phyloP scores from a whole-genome alignment of 2,888 invertebrate genomes.

The Bedellia somnulentella region DNA sequence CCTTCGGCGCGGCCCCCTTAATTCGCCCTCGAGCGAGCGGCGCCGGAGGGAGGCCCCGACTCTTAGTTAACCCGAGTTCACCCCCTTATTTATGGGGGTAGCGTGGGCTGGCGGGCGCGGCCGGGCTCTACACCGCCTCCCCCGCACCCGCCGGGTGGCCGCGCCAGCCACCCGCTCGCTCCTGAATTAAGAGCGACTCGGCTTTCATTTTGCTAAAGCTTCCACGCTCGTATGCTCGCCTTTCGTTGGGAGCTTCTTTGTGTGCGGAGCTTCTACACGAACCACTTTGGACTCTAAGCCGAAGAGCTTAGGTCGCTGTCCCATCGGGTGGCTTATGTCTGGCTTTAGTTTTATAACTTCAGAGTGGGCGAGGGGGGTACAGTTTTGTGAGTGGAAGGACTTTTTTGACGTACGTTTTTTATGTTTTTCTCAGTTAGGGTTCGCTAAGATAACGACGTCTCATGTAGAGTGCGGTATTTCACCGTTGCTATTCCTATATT shows the following conservation, averaged over 20 bases:
- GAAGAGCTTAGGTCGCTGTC: constrained; percentile 32
- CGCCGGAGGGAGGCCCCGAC: constrained; percentile 38
- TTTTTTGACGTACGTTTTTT: constrained; percentile 61
- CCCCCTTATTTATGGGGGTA: constrained; percentile 51
- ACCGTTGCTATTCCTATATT: too few species aligned
- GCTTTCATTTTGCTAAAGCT: constrained; percentile 61
- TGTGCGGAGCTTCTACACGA: constrained; percentile 22
- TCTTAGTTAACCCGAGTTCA: constrained; percentile 51
- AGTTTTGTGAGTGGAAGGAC: constrained; percentile 57
- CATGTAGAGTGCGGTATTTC: constrained; percentile 36
- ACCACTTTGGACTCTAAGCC: constrained; percentile 35
- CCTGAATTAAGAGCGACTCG: constrained; percentile 61
- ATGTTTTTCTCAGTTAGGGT: constrained; percentile 57
- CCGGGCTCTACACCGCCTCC: constrained; percentile 34
- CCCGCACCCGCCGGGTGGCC: constrained; percentile 29
- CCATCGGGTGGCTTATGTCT: constrained; percentile 18
- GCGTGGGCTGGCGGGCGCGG: constrained; percentile 20
- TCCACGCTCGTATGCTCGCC: constrained; percentile 55
- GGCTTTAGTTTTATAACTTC: constrained; percentile 53
- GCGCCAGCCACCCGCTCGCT: constrained; percentile 36
- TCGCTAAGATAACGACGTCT: constrained; percentile 56
- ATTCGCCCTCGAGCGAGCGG: constrained; percentile 41
- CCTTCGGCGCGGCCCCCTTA: constrained; percentile 59
- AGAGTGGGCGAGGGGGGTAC: constrained; percentile 43
- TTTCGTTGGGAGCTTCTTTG: constrained; percentile 37